Evolutionary conservation across 2,888 invertebrate species (phyloP), one percentile per base, ranked within the genome.

Genomic region (Carcina quercana): DNA sequence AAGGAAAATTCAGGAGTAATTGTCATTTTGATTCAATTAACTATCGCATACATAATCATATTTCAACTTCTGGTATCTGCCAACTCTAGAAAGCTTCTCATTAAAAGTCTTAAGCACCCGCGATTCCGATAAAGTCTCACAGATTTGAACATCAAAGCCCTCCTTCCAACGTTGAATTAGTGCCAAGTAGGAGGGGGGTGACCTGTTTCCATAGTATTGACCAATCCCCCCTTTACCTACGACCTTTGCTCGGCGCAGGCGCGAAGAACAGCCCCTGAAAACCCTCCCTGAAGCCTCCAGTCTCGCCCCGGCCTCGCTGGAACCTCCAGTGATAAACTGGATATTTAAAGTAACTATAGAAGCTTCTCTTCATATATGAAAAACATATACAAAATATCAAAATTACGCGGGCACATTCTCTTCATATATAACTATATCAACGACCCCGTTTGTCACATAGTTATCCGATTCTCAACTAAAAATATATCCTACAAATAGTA

Each of bases 401-500:
- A 49, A 47, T 47, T 57, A 34, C 54, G 56, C 45, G 53, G 47
- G 32, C 52, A 57, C 37, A 59, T 38, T 13, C 37, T 43, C 3
- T 45, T 40, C 31, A 53, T 59, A 40, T 59, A 57, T 45, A 55
- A 66, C 42, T 67, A 63, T 40, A 63, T 66, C 34, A 68, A 61
- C 51, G 71, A 74, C 24, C 71, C 71, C 15, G 44, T 64, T 28
- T 56, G 69, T 19, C 74, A 79, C 30, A 73, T 78, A 51, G 43
- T 78, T 5, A 80, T 80, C 34, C 62, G 72, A 55, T 79, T 83
- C 42, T 82, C 82, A 13, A 80, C 80, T 0, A 80, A 83, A 64
- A 82, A 80, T 53, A 82, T 83, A 40, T 74, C 78, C 1, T 82
- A 82, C 39, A 83, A 76, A 51, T 82, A 82, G 82, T 78, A 20